Evolutionary conservation across 1,140 invertebrate species (phyloP), one percentile per base, ranked within the genome.

Genomic region (Eulimnadia texana): DNA sequence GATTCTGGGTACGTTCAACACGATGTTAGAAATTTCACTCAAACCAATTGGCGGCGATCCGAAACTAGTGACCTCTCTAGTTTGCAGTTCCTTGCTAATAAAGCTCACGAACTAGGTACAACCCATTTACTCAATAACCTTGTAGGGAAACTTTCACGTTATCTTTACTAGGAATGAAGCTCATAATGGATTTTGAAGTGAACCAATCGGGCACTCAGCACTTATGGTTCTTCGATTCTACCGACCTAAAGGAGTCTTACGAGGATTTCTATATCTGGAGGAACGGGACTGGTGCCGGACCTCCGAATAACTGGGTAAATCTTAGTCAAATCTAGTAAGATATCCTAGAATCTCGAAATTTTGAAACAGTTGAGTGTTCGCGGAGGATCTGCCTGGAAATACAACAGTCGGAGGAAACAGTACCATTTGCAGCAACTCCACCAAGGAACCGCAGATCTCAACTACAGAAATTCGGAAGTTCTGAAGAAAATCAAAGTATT

Each of bases 241-340:
- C 28, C 25, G 58, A 27, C n/a, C 9, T 23, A 49, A 27, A 60
- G 23, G 72, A 78, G 3, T 76, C 77, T 3, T 90, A 83, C 59
- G 77, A 72, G 20, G 80, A 90, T 65, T 92, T 82, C 72, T 93
- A 89, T 67, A 72, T 90, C 33, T 92, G 89, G 85, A 6, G 16
- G 6, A 6, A 6, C 33, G 33, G 33, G 6, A 73, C 74, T 51
- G 79, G 83, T 69, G 79, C 79, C 0, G 74, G 77, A 58, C 80
- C 80, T 6, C 86, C 85, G 16, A 89, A 85, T 70, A 90, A 90
- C 70, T 90, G 87, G 86, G 84, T 86, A 72, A 73, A 68, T 50
- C 52, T 3, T 23, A 20, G 11, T 20, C 0, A 2, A 3, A 20
- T 9, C 1, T 20, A 29, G 50, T 25, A 42, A 16, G 6, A 9